Evolutionary conservation across 2,888 invertebrate genomes (phyloP), one percentile per base, ranked within the genome.

Genomic region (Ryuthela nishihirai): DNA sequence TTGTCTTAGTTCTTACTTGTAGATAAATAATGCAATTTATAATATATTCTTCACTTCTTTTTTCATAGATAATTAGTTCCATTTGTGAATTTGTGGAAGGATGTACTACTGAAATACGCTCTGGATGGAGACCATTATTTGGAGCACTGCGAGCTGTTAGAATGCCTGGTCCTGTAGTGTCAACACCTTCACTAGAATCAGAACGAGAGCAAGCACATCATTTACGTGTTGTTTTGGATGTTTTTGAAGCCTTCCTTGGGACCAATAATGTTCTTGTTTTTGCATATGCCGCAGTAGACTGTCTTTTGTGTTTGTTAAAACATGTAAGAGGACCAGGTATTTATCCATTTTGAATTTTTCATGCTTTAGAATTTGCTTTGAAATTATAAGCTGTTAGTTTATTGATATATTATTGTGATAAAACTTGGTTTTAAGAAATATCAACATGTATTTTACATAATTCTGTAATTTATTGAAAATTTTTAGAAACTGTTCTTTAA

Each of bases 51-150:
- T 52, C 23, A 34, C 23, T 38, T 34, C 17, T 43, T 15, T 15
- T 44, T 42, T 54, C 48, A 29, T 46, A 91, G 87, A 92, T 98
- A 68, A 90, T 97, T 39, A 89, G 91, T 49, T 93, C 92, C 68
- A 84, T 97, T 42, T 94, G 94, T 73, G 94, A 94, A 75, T 90
- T 97, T 69, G 95, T 98, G 0, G 94, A 95, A 75, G 90, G 90
- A 0, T 93, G 91, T 73, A 81, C 91, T 68, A 86, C 87, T 59
- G 93, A 95, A 77, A 92, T 97, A 36, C 83, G 89, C 66, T 94
- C 93, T 0, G 97, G 97, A 0, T 98, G 97, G 97, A 80, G 95
- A 48, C 92, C 97, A 1, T 77, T 98, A 1, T 98, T 98, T 72
- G 93, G 93, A 10, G 93, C 95, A 0, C 76, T 98, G 38, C 82